These are phyloP conservation scores for Pharmacophagus antenor DNA, from an alignment of 2,888 invertebrate genomes.

Conservation along the genomic window DNA sequence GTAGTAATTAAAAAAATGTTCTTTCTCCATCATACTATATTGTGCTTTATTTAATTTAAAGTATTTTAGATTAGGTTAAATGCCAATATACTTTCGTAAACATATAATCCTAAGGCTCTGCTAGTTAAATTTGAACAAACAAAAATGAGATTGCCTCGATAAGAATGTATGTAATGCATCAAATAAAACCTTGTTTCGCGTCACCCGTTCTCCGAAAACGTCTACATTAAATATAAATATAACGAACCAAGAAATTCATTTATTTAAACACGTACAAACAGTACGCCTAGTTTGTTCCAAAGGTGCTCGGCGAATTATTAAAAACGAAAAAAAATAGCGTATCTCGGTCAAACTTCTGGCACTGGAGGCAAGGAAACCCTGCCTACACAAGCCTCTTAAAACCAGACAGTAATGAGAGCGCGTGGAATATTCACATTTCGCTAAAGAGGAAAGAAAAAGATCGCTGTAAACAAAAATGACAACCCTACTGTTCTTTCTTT, in stretches of 20 bases:
- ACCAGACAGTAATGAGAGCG: constrained; percentile 31
- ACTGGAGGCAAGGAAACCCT: constrained; percentile 23
- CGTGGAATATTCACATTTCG: constrained; percentile 30
- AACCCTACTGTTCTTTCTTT: constrained; percentile 16
- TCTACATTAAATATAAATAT: too few relatives aligned
- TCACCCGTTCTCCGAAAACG: too few relatives aligned
- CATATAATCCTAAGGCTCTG: too few relatives aligned
- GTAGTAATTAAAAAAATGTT: too few relatives aligned
- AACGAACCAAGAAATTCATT: background rate
- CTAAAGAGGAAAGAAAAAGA: constrained; percentile 25
- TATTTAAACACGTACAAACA: constrained; percentile 7
- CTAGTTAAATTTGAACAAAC: too few relatives aligned
- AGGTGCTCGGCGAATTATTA: constrained; percentile 22
- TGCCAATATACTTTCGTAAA: too few relatives aligned
- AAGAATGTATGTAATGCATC: too few relatives aligned
- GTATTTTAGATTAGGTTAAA: too few relatives aligned
- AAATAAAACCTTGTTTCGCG: too few relatives aligned
- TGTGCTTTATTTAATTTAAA: too few relatives aligned
- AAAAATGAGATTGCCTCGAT: too few relatives aligned
- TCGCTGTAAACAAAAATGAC: constrained; percentile 24
- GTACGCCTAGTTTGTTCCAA: constrained; percentile 6
- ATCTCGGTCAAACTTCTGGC: constrained; percentile 31
- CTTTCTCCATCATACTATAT: too few relatives aligned
- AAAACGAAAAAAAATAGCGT: constrained; percentile 25
- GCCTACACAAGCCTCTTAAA: constrained; percentile 30